phyloP scores from a whole-genome alignment of 1,140 invertebrate species.

The Trigoniulus corallinus region DNA sequence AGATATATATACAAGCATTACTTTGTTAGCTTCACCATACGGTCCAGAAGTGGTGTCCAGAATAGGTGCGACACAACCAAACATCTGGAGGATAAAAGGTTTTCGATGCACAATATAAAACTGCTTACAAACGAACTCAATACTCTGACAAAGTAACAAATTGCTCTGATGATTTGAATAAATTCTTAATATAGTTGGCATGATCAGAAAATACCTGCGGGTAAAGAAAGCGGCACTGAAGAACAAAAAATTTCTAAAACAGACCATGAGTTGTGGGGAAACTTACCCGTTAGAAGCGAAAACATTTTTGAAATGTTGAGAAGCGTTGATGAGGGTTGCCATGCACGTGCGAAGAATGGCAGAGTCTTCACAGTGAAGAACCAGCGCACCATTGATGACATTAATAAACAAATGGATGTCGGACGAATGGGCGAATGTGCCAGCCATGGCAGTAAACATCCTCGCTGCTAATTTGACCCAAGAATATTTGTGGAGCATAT shows the following conservation, averaged over 20 bases:
- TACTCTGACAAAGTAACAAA: constrained; percentile 77
- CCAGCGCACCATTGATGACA: constrained; percentile 91
- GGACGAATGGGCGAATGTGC: constrained; percentile 91
- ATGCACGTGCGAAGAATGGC: constrained; percentile 88
- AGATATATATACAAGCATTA: no score
- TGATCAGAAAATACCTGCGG: constrained; percentile 79
- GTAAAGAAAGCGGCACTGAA: constrained; percentile 4
- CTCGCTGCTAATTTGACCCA: constrained; percentile 91
- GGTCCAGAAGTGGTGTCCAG: constrained; percentile 63
- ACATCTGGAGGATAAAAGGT: constrained; percentile 97
- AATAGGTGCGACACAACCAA: constrained; percentile 91
- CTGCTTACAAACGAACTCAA: constrained; percentile 95
- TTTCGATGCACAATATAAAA: constrained; percentile 97
- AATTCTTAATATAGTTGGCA: constrained; percentile 89
- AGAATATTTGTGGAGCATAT: constrained; percentile 95
- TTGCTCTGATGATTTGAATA: constrained; percentile 98
- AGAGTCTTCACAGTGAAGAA: constrained; percentile 90
- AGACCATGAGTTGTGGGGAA: neutral
- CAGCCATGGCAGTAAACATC: constrained; percentile 98
- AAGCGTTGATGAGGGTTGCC: constrained; percentile 92
- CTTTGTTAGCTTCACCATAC: constrained; percentile 79
- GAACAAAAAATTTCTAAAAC: constrained; percentile 1
- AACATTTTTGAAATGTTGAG: constrained; percentile 96
- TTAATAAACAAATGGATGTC: constrained; percentile 96
- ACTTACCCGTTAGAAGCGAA: constrained; percentile 86